Conservation (phyloP, 1,140 invertebrate species). For the Thalassaphorura encarpata region DNA sequence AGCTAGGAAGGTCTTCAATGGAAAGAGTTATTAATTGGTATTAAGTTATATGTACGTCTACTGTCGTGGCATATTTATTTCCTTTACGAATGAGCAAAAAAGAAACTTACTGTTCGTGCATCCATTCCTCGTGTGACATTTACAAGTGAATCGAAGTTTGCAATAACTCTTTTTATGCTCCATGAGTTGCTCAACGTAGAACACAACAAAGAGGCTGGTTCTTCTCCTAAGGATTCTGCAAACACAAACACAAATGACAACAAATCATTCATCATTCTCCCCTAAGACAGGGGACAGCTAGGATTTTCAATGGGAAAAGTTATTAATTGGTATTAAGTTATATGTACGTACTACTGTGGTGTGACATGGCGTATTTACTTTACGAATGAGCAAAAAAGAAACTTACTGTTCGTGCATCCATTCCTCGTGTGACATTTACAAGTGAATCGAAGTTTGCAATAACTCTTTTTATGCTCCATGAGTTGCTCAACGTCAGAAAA, state of each 20-base stretch:
- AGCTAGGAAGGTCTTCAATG: too few species aligned
- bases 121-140: constrained; percentile 55
- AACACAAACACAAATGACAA: constrained; percentile 5
- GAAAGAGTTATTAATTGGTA: too few species aligned
- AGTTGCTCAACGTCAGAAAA: constrained; percentile 70
- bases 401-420: constrained; percentile 35
- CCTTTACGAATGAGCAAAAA: too few species aligned
- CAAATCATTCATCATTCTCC: not conserved
- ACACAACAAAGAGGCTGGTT: constrained; percentile 52
- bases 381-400: too few species aligned
- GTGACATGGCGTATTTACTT: too few species aligned
- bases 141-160: constrained; percentile 72
- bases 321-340: too few species aligned
- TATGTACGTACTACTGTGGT: too few species aligned
- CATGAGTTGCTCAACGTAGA: constrained; percentile 65
- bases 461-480: constrained; percentile 73
- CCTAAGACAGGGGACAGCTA: too few species aligned
- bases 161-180: constrained; percentile 78
- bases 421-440: constrained; percentile 63
- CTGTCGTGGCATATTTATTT: too few species aligned
- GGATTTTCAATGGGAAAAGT: too few species aligned
- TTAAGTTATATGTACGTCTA: too few species aligned
- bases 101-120: constrained; percentile 21
- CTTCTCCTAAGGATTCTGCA: constrained; percentile 33
- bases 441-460: constrained; percentile 72